Conservation (phyloP, 2,888 invertebrate species). For the Aporophyla nigra region DNA sequence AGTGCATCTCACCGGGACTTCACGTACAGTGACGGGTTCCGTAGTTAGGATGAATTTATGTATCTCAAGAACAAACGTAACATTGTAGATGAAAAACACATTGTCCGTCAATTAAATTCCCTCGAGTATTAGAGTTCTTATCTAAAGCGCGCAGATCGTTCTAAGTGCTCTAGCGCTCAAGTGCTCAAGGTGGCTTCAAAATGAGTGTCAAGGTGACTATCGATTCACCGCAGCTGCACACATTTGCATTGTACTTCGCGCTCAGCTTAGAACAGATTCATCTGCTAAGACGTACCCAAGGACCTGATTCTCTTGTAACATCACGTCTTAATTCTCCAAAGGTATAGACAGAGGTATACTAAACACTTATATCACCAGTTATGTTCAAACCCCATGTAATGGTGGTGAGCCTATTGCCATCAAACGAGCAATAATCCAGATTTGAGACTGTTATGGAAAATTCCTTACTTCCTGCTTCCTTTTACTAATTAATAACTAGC, state of each 20-base stretch:
- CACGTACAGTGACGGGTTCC: too few relatives aligned
- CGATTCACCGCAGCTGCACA: slow-evolving; percentile 58
- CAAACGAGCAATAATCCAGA: not conserved
- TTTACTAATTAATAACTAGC: too few relatives aligned
- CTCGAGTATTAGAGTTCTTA: slow-evolving; percentile 13
- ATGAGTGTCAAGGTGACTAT: slow-evolving; percentile 60
- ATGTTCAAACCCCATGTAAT: not conserved
- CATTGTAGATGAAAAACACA: not conserved
- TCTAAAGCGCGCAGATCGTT: slow-evolving; percentile 46
- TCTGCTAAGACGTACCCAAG: slow-evolving; percentile 25
- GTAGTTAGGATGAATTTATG: too few relatives aligned
- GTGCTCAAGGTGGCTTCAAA: slow-evolving; percentile 44
- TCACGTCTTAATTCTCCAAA: not conserved
- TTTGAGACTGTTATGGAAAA: not conserved
- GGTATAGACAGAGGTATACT: not conserved
- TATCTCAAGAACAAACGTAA: too few relatives aligned
- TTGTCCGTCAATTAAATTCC: not conserved
- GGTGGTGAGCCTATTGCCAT: not conserved
- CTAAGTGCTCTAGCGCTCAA: slow-evolving; percentile 29
- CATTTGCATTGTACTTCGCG: slow-evolving; percentile 60
- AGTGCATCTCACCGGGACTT: too few relatives aligned
- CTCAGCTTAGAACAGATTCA: slow-evolving; percentile 19
- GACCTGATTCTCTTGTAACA: not conserved
- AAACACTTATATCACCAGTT: not conserved
- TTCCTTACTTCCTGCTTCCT: not conserved